phyloP scores from a whole-genome alignment of 1,140 invertebrate genomes.

The Apocrypta bakeri region DNA sequence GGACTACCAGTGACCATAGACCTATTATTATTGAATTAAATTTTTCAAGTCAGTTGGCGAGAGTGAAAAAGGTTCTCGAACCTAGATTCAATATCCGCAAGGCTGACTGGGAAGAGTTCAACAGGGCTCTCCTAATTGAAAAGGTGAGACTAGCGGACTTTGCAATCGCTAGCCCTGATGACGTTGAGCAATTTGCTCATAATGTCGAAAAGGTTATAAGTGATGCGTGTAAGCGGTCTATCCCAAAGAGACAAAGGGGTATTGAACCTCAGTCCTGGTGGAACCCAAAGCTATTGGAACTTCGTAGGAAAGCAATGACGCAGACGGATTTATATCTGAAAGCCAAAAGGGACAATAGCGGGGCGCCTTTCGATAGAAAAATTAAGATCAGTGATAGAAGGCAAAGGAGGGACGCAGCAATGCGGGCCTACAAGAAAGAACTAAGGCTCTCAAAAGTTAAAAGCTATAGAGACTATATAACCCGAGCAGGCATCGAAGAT shows the following conservation, averaged over 20 bases:
- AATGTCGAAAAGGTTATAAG: neutral
- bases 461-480: slow-evolving; percentile 19
- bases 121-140: too few relatives aligned
- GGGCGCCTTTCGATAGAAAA: neutral
- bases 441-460: too few relatives aligned
- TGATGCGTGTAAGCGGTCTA: too few relatives aligned
- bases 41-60: too few relatives aligned
- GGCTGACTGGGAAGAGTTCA: neutral
- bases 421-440: neutral
- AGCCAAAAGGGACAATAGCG: too few relatives aligned
- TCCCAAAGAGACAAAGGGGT: neutral
- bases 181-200: neutral
- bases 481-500: neutral
- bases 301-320: neutral
- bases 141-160: too few relatives aligned
- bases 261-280: neutral
- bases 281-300: neutral
- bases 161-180: neutral
- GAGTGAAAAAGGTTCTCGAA: neutral
- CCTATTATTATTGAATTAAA: neutral
- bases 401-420: neutral
- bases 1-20: neutral
- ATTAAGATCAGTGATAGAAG: neutral
- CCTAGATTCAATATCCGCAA: neutral
- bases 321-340: too few relatives aligned